Conservation (phyloP, 1,140 invertebrate genomes). For the Drosophila jambulina region DNA sequence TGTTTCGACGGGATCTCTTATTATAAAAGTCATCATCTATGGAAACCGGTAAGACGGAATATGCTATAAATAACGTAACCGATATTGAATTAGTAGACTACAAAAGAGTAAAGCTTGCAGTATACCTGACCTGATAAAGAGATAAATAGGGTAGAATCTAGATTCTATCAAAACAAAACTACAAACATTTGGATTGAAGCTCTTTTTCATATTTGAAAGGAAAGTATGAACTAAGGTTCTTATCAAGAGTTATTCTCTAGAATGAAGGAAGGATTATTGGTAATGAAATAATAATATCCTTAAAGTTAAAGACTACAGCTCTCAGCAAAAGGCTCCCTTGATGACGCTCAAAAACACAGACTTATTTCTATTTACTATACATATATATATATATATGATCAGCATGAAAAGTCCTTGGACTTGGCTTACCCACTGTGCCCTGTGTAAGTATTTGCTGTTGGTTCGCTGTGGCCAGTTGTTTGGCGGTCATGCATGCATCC, state of each 20-base stretch:
- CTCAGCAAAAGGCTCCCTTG: too few relatives aligned
- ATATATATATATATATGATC: background rate
- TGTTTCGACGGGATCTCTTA: too few relatives aligned
- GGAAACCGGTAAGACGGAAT: too few relatives aligned
- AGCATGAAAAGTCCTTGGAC: conserved; percentile 3
- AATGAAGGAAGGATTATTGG: background rate
- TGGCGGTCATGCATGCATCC: conserved; percentile 38
- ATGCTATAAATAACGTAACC: too few relatives aligned
- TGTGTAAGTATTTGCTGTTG: conserved; percentile 10
- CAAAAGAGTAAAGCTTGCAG: too few relatives aligned
- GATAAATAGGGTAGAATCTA: too few relatives aligned
- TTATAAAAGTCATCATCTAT: too few relatives aligned
- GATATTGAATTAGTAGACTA: too few relatives aligned
- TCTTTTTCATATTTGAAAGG: too few relatives aligned
- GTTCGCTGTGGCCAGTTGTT: conserved; percentile 31
- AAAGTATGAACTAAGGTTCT: background rate
- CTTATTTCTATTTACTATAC: background rate
- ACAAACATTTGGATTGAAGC: too few relatives aligned
- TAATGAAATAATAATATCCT: background rate
- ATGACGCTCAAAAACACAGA: background rate
- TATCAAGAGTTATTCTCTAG: background rate
- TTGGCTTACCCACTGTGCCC: conserved; percentile 14
- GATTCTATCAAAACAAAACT: too few relatives aligned
- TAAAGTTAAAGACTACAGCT: background rate
- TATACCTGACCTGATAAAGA: too few relatives aligned